phyloP scores from a whole-genome alignment of 2,797 vertebrate genomes.

The Heliangelus exortis region DNA sequence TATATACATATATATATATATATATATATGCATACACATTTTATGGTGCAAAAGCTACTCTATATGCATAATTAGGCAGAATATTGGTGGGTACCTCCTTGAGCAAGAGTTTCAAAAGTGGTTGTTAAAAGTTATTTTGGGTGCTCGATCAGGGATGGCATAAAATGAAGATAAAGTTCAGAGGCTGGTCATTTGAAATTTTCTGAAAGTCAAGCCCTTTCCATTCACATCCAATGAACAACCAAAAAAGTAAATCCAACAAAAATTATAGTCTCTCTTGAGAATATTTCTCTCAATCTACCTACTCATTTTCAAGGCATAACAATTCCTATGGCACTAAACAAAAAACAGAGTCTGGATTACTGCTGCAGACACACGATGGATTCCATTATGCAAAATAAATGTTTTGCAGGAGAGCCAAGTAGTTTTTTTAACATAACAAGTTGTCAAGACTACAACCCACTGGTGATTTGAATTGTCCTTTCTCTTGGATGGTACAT shows the following conservation, averaged over 20 bases:
- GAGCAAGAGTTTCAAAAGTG: not conserved
- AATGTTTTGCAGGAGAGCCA: not conserved
- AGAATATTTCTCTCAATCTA: not conserved
- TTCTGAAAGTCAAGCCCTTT: not conserved
- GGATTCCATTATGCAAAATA: not conserved
- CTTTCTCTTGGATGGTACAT: not conserved
- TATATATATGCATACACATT: fast-evolving
- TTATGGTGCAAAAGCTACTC: not conserved
- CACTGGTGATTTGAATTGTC: not conserved
- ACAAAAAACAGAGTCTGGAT: not conserved
- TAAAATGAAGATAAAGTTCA: not conserved
- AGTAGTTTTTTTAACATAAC: not conserved
- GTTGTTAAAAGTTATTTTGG: not conserved
- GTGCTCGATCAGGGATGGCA: not conserved
- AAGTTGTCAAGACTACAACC: not conserved
- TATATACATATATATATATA: not conserved
- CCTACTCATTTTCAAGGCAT: not conserved
- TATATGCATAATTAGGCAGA: not conserved
- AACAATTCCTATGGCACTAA: not conserved
- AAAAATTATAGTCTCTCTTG: not conserved
- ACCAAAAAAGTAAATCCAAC: not conserved
- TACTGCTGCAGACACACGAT: not conserved
- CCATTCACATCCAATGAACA: not conserved
- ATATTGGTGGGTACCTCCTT: not conserved
- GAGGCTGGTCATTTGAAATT: not conserved